These are phyloP conservation scores for Spongilla lacustris DNA, from an alignment of 37 sponge, comb jelly and placozoan genomes.

Conservation along the genomic window DNA sequence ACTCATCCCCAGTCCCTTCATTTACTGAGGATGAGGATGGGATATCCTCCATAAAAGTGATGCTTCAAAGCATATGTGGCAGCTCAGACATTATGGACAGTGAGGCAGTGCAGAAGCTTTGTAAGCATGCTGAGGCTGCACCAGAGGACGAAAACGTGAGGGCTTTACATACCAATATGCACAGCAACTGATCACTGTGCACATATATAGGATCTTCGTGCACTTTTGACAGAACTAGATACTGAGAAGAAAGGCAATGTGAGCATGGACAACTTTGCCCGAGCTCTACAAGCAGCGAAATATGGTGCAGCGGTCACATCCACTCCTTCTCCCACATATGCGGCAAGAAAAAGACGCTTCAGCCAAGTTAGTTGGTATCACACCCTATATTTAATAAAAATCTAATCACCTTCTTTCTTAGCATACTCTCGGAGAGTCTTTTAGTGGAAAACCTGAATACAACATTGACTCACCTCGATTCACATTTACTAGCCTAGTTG, in stretches of 20 bases:
- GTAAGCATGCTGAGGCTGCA: constrained; percentile 15
- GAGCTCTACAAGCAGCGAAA: constrained; percentile 23
- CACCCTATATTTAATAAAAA: too few species aligned
- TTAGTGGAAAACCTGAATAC: neutral
- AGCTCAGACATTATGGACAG: constrained; percentile 20
- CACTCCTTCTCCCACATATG: constrained; percentile 18
- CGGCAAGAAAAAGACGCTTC: neutral
- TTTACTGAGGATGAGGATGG: constrained; percentile 14
- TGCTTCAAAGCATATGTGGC: constrained; percentile 24
- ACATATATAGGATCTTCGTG: constrained; percentile 40
- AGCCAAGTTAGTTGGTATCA: neutral
- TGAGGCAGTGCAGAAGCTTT: constrained; percentile 22
- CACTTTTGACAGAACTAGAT: constrained; percentile 34
- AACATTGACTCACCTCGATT: neutral
- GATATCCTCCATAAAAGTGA: constrained; percentile 1
- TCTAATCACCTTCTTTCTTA: neutral
- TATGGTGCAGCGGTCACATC: constrained; percentile 36
- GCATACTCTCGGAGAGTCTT: neutral
- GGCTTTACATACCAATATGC: neutral
- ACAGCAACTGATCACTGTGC: neutral
- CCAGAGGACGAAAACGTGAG: constrained; percentile 34
- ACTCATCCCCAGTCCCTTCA: constrained; percentile 26
- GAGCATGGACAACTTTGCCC: constrained; percentile 30
- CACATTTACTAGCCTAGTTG: neutral
- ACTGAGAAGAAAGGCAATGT: constrained; percentile 39